Percentiles rank a stretch among this genome's conserved stretches.
Evolutionary conservation across 1,140 invertebrate genomes (phyloP).

Genomic region (Eciton burchellii): DNA sequence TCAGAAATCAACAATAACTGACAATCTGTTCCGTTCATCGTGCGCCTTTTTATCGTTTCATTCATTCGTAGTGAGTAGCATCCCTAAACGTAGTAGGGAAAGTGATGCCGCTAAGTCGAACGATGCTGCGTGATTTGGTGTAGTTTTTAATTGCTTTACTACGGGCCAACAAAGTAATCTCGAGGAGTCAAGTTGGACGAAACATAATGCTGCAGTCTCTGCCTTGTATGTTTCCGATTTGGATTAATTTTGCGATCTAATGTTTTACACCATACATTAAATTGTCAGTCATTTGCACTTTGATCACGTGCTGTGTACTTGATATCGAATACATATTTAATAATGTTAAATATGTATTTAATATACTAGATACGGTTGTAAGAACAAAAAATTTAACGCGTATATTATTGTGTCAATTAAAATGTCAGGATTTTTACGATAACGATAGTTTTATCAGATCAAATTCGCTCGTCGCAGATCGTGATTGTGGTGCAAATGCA

Average conservation of each 20-base stretch:
- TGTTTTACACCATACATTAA: not conserved
- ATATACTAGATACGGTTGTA: not conserved
- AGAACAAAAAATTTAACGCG: not conserved
- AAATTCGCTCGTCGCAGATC: not conserved
- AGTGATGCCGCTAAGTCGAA: constrained; percentile 58
- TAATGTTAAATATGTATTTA: not conserved
- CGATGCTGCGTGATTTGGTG: constrained; percentile 55
- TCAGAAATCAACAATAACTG: not conserved
- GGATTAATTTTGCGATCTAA: constrained; percentile 3
- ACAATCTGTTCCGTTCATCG: constrained; percentile 3
- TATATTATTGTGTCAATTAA: not conserved
- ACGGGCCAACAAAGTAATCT: constrained; percentile 6
- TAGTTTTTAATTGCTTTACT: constrained; percentile 50
- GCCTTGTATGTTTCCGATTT: not conserved
- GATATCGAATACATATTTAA: too few species aligned
- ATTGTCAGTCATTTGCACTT: constrained; percentile 24
- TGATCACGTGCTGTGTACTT: too few species aligned
- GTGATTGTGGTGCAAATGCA: not conserved
- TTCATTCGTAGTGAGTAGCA: constrained; percentile 49
- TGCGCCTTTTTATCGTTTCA: constrained; percentile 28
- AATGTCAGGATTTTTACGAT: not conserved
- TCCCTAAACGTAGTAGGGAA: constrained; percentile 58
- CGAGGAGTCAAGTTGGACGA: not conserved
- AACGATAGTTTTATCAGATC: not conserved
- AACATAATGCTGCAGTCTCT: not conserved